Percentiles rank a stretch among this genome's conserved stretches.
phyloP scores from a whole-genome alignment of 2,888 invertebrate genomes.

The Acholoe squamosa region DNA sequence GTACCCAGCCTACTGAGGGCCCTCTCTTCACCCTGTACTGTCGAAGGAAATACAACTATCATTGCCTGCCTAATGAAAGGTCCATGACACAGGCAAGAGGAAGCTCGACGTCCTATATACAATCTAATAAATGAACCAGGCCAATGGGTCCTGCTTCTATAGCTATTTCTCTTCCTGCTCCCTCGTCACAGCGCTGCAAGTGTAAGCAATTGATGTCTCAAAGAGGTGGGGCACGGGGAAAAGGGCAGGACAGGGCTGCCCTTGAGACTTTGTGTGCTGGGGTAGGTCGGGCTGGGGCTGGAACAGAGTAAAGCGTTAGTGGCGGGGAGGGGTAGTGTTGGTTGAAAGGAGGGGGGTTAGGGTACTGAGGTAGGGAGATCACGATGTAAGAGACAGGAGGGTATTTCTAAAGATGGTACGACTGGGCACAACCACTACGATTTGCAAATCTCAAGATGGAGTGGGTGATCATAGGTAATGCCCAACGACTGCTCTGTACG shows the following conservation, averaged over 20 bases:
- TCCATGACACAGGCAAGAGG: not conserved
- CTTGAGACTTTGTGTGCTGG: not conserved
- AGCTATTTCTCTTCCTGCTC: no score
- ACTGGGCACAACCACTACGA: no score
- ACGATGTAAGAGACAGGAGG: no score
- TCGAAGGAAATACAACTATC: not conserved
- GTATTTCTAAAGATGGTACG: no score
- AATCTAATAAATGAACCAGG: not conserved
- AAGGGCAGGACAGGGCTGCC: not conserved
- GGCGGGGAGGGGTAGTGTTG: not conserved
- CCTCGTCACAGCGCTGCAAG: not conserved
- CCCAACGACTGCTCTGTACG: no score
- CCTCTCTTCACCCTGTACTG: not conserved
- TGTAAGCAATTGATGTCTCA: slow-evolving; percentile 41
- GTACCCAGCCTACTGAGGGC: not conserved
- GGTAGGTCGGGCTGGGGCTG: not conserved
- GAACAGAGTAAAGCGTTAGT: not conserved
- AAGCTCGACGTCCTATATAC: not conserved
- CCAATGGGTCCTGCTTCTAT: not conserved
- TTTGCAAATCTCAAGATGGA: no score
- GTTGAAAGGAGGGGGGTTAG: not conserved
- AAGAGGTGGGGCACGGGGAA: slow-evolving; percentile 7
- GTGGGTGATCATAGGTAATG: no score
- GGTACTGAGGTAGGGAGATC: not conserved
- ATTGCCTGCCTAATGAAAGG: not conserved